Base-by-base conservation (phyloP, 2,888 invertebrate species). In the Pheosia tremula region DNA sequence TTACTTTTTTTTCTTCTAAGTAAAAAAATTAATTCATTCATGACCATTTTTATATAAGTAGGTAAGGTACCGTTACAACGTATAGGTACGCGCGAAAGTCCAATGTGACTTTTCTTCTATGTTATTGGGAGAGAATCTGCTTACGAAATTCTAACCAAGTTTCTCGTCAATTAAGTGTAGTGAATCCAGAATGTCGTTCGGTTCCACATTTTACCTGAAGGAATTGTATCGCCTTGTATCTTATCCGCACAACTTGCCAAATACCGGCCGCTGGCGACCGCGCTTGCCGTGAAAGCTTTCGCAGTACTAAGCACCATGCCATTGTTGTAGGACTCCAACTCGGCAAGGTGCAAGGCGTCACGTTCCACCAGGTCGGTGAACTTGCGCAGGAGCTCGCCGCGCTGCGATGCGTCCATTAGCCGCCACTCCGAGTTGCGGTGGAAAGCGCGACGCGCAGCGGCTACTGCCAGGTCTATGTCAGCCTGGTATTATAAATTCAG, bases 231-330 rank as follows among this genome's bases (percentile, higher is more conserved):
- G 8, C 96, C 96, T 72, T 97, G 97, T 79, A 96, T 95, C 87
- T 98, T 98, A 81, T 98, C 98, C 0, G 98, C 97, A 95, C 97
- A 97, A 37, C 98, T 97, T 11, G 97, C 98, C 82, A 96, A 95
- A 80, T 98, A 98, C 38, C 97, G 95, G 4, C 97, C 81, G 88
- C 57, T 90, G 87, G 60, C 95, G 81, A 60, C 93, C 82, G 66
- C 84, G 76, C 0, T 88, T 82, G 0, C 95, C 72, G 86, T 95
- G 95, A 72, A 94, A 90, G n/a, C 77, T 79, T 68, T 94, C 94
- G 96, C 91, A 69, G 94, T 87, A 6, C 88, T 83, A 77, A 95
- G 96, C 0, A 98, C 96, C 88, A 98, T 98, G 37, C 98, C 98
- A 88, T 98, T 98, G 85, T 99, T 98, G 66, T 97, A 85, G 0